Conservation (phyloP, 2,113 vertebrate species). For the Irena cyanogastra region DNA sequence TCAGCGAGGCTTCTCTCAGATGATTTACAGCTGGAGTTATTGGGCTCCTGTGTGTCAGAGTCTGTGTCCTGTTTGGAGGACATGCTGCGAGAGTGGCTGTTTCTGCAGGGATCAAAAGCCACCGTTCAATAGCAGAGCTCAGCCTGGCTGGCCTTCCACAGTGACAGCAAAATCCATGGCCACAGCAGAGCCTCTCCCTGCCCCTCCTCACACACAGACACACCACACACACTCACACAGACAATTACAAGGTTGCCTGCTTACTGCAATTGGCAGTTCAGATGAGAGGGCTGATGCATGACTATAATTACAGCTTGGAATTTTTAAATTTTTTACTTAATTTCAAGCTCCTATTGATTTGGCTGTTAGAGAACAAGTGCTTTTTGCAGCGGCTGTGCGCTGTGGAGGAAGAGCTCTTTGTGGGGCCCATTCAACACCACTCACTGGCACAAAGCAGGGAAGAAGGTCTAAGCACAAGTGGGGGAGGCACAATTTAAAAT, state of each 20-base stretch:
- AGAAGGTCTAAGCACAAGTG: background rate
- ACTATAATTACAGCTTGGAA: background rate
- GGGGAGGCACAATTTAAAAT: background rate
- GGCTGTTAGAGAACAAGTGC: conserved; percentile 35
- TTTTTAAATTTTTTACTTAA: background rate
- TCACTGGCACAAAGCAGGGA: background rate
- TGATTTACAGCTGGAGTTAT: conserved; percentile 79
- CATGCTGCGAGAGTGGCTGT: conserved; percentile 90
- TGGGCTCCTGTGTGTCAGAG: conserved; percentile 87
- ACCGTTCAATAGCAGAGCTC: background rate
- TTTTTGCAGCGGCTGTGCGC: background rate
- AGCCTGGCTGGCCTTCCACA: background rate
- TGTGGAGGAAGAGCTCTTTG: conserved; percentile 31
- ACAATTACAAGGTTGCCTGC: conserved; percentile 76
- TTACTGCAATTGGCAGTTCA: conserved; percentile 67
- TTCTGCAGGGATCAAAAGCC: conserved; percentile 70
- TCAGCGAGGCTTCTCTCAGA: conserved; percentile 89
- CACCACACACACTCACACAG: conserved; percentile 57
- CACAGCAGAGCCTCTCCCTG: conserved; percentile 50
- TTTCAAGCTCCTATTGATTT: conserved; percentile 19
- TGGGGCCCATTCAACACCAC: background rate
- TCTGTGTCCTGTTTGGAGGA: conserved; percentile 93
- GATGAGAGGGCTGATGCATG: conserved; percentile 36
- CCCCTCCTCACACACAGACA: conserved; percentile 35
- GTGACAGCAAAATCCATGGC: conserved; percentile 29